Base-by-base conservation (phyloP, 2,888 invertebrate genomes). In the Zelleria hepariella region DNA sequence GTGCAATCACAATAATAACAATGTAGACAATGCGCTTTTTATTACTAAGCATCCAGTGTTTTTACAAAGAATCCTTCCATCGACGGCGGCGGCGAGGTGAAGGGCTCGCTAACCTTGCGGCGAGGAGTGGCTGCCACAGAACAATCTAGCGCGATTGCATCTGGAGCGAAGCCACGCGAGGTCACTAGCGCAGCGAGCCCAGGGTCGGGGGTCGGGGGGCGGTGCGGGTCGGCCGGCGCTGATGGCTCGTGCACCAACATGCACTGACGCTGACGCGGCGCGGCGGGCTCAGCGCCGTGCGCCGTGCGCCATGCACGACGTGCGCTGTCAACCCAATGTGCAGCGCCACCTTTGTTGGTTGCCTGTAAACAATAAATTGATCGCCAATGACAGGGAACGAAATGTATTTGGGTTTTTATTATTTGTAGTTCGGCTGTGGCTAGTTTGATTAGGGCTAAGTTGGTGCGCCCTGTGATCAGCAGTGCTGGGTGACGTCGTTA, bases 341-440 rank as follows among this genome's bases (percentile, higher is more conserved):
- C 60, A 58, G 62, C 63, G 62, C 58, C 58, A 51, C 62, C 47
- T 32, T 10, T 10, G 32, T 10, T 32, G 32, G 32, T 7, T 10
- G 32, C 32, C 6, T 32, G 6, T n/a, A n/a, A n/a, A n/a, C n/a
- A n/a, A n/a, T n/a, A n/a, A n/a, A n/a, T n/a, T 32, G 32, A 32
- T 32, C 32, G 32, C 32, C 32, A 5, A n/a, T n/a, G n/a, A n/a
- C n/a, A n/a, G n/a, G n/a, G n/a, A n/a, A n/a, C n/a, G n/a, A n/a
- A n/a, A n/a, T n/a, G n/a, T n/a, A n/a, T n/a, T n/a, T n/a, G 32
- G 32, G 15, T 32, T 10, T 42, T 15, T 4, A 42, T 42, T 42
- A n/a, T 42, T 2, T 15, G 32, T 15, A 15, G 32, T 42, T 4
- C 6, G 15, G 10, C 10, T 10, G 32, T 10, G 32, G 32, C 4